Conservation (phyloP, 1,140 invertebrate species). For the Parapsyche elsis region DNA sequence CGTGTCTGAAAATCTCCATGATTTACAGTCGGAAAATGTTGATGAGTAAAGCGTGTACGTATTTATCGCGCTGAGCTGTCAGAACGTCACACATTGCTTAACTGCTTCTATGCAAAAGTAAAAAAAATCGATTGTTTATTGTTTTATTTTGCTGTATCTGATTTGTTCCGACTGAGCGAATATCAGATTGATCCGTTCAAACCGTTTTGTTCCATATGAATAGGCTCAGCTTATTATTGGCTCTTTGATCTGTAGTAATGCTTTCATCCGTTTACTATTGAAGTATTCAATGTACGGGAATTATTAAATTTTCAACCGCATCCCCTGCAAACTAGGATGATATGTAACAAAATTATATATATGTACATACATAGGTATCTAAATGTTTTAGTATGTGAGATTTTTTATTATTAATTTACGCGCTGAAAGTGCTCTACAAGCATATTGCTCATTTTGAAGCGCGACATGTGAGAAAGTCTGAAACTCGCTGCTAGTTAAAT, state of each 20-base stretch:
- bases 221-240: not conserved
- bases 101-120: not conserved
- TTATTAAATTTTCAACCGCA: constrained; percentile 12
- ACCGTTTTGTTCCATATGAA: not conserved
- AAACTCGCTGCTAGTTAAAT: constrained; percentile 1
- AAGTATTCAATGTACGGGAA: constrained; percentile 14
- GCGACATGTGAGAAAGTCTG: not conserved
- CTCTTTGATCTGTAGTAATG: not conserved
- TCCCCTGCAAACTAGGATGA: too few species aligned
- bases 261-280: constrained; percentile 5
- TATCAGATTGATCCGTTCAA: not conserved
- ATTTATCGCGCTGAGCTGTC: not conserved
- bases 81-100: not conserved
- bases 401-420: too few species aligned
- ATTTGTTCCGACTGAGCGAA: not conserved
- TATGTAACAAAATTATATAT: too few species aligned
- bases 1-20: not conserved
- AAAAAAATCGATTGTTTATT: not conserved
- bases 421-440: too few species aligned
- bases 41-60: not conserved
- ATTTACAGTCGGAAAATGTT: not conserved
- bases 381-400: too few species aligned
- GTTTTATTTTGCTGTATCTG: constrained; percentile 1
- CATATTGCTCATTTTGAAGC: not conserved
- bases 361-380: too few species aligned